These are phyloP conservation scores for Silvanus unidentatus DNA, from an alignment of 2,888 invertebrate genomes.

Conservation along the genomic window DNA sequence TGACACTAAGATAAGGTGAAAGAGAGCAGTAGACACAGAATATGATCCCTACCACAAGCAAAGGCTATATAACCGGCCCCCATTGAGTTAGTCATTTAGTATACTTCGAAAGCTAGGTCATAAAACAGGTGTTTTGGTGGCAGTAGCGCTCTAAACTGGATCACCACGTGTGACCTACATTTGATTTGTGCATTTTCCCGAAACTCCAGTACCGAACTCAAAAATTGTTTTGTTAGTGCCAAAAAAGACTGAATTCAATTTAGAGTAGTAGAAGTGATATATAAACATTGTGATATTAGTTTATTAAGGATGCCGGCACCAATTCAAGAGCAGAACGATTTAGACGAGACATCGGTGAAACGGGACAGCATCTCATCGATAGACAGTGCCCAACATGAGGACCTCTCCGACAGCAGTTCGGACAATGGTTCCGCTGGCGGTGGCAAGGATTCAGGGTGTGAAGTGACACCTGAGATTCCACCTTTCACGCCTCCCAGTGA, in stretches of 20 bases:
- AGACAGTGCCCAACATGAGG: slow-evolving; percentile 56
- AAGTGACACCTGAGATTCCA: slow-evolving; percentile 54
- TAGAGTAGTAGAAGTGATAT: slow-evolving; percentile 28
- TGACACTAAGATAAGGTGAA: slow-evolving; percentile 36
- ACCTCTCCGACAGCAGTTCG: slow-evolving; percentile 62
- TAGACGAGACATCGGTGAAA: slow-evolving; percentile 51
- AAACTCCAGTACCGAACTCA: slow-evolving; percentile 9
- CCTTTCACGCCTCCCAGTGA: slow-evolving; percentile 67
- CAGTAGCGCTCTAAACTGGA: slow-evolving; percentile 37
- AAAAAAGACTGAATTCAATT: slow-evolving; percentile 25
- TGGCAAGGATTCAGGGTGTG: slow-evolving; percentile 64
- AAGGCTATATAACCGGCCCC: slow-evolving; percentile 23
- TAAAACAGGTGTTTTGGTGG: slow-evolving; percentile 41
- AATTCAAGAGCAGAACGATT: slow-evolving; percentile 24
- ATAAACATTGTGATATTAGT: slow-evolving; percentile 37
- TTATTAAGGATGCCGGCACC: slow-evolving; percentile 37
- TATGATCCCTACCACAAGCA: background rate
- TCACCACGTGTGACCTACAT: slow-evolving; percentile 34
- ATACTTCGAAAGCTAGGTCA: slow-evolving; percentile 44
- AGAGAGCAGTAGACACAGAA: slow-evolving; percentile 6
- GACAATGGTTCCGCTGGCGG: slow-evolving; percentile 58
- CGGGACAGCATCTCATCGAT: slow-evolving; percentile 57
- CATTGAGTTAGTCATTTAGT: slow-evolving; percentile 20
- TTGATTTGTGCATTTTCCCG: slow-evolving; percentile 17
- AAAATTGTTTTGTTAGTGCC: slow-evolving; percentile 19